phyloP scores from a whole-genome alignment of 2,797 vertebrate species.

The Coregonus sp. region DNA sequence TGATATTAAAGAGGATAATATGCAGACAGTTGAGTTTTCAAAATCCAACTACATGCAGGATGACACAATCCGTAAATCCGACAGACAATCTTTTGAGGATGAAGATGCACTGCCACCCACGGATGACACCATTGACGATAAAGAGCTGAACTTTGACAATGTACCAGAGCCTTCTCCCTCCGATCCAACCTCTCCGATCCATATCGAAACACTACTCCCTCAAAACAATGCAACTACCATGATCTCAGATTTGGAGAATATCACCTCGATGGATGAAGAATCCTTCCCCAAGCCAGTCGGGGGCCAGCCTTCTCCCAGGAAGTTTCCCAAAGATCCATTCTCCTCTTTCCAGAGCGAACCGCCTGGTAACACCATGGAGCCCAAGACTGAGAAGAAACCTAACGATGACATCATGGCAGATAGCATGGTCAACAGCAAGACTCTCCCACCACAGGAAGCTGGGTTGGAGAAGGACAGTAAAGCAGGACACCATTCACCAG shows the following conservation, averaged over 20 bases:
- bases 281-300: slow-evolving; percentile 33
- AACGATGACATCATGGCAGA: slow-evolving; percentile 30
- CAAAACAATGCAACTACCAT: slow-evolving; percentile 22
- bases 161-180: slow-evolving; percentile 51
- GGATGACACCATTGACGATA: slow-evolving; percentile 47
- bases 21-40: slow-evolving; percentile 27
- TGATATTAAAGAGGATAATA: slow-evolving; percentile 39
- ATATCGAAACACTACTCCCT: slow-evolving; percentile 31
- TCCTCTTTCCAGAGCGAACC: slow-evolving; percentile 59
- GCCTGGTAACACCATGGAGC: slow-evolving; percentile 31
- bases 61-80: slow-evolving; percentile 33
- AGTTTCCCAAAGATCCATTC: slow-evolving; percentile 63
- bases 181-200: slow-evolving; percentile 47
- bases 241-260: slow-evolving; percentile 16
- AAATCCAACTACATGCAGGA: slow-evolving; percentile 52
- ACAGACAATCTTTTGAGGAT: slow-evolving; percentile 63
- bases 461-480: slow-evolving; percentile 32
- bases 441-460: slow-evolving; percentile 26
- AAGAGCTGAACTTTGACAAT: slow-evolving; percentile 35
- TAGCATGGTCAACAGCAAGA: slow-evolving; percentile 32
- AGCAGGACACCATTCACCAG: slow-evolving; percentile 31
- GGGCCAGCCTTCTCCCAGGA: slow-evolving; percentile 42
- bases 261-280: slow-evolving; percentile 38
- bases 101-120: slow-evolving; percentile 48
- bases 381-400: slow-evolving; percentile 35